These are phyloP conservation scores for Drosophila erecta DNA, from an alignment of 1,140 invertebrate genomes.

Conservation along the genomic window DNA sequence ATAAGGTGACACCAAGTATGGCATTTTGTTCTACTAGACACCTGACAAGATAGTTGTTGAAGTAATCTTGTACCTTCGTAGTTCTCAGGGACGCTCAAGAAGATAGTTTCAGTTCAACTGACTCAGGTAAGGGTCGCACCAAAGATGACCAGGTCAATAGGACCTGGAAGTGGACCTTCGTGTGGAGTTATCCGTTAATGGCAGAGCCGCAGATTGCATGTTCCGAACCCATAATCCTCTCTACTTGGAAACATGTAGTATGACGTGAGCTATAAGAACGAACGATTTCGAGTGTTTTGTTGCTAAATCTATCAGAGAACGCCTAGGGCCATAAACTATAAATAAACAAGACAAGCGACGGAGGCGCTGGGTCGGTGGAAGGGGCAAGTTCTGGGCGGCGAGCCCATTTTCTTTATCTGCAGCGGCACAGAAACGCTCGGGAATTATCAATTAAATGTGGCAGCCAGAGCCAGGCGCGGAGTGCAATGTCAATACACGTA, in stretches of 20 bases:
- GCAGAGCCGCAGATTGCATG: slow-evolving; percentile 54
- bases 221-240: slow-evolving; percentile 61
- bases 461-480: slow-evolving; percentile 41
- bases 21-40: no score
- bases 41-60: no score
- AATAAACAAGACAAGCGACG: slow-evolving; percentile 38
- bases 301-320: slow-evolving; percentile 51
- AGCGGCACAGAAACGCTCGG: slow-evolving; percentile 47
- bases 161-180: slow-evolving; percentile 1
- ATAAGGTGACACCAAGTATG: no score
- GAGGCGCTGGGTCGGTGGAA: not conserved
- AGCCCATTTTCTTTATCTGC: slow-evolving; percentile 60
- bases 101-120: not conserved
- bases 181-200: slow-evolving; percentile 36
- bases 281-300: slow-evolving; percentile 49
- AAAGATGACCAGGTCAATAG: slow-evolving; percentile 18
- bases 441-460: slow-evolving; percentile 78
- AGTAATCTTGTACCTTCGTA: no score
- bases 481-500: slow-evolving; percentile 72
- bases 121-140: not conserved
- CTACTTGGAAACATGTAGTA: slow-evolving; percentile 48
- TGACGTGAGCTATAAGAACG: slow-evolving; percentile 70
- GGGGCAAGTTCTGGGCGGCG: slow-evolving; percentile 22
- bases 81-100: no score
- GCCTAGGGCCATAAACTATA: slow-evolving; percentile 56